Evolutionary conservation across 2,888 invertebrate species (phyloP), one percentile per base, ranked within the genome.

Genomic region (Tachina grossa): DNA sequence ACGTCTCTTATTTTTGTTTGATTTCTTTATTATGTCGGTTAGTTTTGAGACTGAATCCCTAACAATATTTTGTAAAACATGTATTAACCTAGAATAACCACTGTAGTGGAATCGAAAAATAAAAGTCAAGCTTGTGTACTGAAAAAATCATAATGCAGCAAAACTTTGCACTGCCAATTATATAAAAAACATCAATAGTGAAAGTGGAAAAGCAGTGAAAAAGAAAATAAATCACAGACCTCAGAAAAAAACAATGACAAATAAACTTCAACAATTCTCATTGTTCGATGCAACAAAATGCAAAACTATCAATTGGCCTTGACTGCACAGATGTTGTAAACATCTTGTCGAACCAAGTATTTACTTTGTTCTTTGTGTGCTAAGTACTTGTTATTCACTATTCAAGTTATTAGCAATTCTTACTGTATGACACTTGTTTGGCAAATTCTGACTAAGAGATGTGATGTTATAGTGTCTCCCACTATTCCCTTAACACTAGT

Each of bases 311-410:
- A 68, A 74, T 68, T 74, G 66, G 14, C 19, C 49, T 57, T 59
- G 1, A 22, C 16, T 66, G 9, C 39, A 13, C 47, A 51, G 43
- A n/a, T 61, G 16, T 63, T 75, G 65, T 66, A n/a, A 53, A 63
- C 47, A 61, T 11, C 41, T 72, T 51, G 55, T 71, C 39, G 69
- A 55, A 69, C 59, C 59, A 72, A 71, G 55, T 55, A n/a, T 9
- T 69, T 11, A 49, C 49, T 45, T 47, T 39, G 9, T 76, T 39
- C 59, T 59, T 76, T 47, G 45, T 74, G 6, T 80, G 68, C 51
- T 11, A 39, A 65, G 66, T 81, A 47, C 68, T 81, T 77, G 49
- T 63, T 74, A 61, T 78, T 49, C 39, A 71, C 76, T 16, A 76
- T 57, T 61, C 66, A 74, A 74, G 53, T 63, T 63, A 55, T 55